Evolutionary conservation across 2,113 vertebrate species (phyloP).

Genomic region (Coptodon rendalli): DNA sequence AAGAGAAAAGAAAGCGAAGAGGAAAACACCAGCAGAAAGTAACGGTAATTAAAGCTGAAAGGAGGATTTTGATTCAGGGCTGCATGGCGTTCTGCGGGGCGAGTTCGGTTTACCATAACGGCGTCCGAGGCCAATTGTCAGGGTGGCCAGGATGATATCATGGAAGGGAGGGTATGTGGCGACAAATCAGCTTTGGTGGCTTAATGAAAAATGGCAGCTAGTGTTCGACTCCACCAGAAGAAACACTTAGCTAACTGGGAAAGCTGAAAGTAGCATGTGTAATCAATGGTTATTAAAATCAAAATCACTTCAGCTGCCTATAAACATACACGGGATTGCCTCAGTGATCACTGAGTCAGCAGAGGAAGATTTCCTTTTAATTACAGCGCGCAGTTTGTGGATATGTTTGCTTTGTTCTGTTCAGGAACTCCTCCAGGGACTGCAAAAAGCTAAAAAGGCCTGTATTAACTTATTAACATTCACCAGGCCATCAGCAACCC

Average conservation of each 20-base stretch:
- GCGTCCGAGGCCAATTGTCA: conserved; percentile 43
- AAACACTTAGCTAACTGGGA: background rate
- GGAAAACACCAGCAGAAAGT: conserved; percentile 23
- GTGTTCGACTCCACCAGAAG: conserved; percentile 34
- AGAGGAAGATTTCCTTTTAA: background rate
- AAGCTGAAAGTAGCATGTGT: background rate
- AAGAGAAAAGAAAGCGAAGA: background rate
- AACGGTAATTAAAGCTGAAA: conserved; percentile 48
- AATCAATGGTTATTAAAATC: conserved; percentile 5
- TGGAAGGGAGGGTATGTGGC: conserved; percentile 41
- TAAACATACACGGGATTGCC: background rate
- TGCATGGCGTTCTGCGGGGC: conserved; percentile 38
- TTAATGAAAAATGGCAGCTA: conserved; percentile 60
- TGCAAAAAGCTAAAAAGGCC: background rate
- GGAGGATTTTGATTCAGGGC: conserved; percentile 11
- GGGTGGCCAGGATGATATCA: conserved; percentile 63
- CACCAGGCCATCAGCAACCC: background rate
- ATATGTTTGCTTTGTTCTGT: background rate
- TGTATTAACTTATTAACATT: background rate
- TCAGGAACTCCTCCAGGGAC: background rate
- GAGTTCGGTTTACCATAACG: conserved; percentile 35
- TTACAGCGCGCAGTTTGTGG: background rate
- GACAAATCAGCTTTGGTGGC: conserved; percentile 31
- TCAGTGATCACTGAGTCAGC: background rate
- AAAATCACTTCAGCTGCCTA: background rate